Percentiles rank a stretch among this genome's conserved stretches.
Evolutionary conservation across 2,113 vertebrate genomes (phyloP).

Genomic region (Fulmarus glacialis): DNA sequence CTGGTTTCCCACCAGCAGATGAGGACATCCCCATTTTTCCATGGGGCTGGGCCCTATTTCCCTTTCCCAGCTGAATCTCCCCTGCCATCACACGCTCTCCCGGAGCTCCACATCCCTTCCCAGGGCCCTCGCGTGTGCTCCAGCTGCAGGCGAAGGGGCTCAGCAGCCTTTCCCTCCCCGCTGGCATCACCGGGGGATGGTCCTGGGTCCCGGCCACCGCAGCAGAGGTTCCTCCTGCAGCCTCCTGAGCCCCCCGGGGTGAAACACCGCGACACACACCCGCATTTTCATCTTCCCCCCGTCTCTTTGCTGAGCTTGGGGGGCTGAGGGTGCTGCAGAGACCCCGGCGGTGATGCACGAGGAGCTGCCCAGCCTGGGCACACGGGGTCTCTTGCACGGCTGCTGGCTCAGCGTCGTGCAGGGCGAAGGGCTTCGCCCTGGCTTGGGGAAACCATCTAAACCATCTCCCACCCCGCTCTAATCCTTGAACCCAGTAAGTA

Average conservation of each 20-base stretch:
- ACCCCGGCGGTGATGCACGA: accelerated
- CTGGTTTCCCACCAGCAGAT: not conserved
- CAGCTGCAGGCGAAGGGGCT: not conserved
- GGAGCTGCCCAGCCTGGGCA: not conserved
- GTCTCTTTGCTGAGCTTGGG: not conserved
- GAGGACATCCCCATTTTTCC: not conserved
- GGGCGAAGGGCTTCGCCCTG: not conserved
- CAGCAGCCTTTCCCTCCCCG: not conserved
- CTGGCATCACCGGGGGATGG: accelerated
- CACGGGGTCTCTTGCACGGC: accelerated
- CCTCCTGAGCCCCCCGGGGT: not conserved
- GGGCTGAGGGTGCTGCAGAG: not conserved
- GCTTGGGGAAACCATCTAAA: not conserved
- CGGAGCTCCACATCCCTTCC: not conserved
- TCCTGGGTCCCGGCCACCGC: accelerated
- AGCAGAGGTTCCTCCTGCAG: not conserved
- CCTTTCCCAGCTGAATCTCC: not conserved
- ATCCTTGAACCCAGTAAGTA: not conserved
- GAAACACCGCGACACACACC: accelerated
- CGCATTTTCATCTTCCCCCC: accelerated
- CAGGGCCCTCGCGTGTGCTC: not conserved
- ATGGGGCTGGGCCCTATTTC: not conserved
- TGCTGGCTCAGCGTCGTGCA: not conserved
- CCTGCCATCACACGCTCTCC: accelerated
- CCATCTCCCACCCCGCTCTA: not conserved